Evolutionary conservation across 2,113 vertebrate species (phyloP), one percentile per base, ranked within the genome.

Genomic region (Genyomyrus donnyi): DNA sequence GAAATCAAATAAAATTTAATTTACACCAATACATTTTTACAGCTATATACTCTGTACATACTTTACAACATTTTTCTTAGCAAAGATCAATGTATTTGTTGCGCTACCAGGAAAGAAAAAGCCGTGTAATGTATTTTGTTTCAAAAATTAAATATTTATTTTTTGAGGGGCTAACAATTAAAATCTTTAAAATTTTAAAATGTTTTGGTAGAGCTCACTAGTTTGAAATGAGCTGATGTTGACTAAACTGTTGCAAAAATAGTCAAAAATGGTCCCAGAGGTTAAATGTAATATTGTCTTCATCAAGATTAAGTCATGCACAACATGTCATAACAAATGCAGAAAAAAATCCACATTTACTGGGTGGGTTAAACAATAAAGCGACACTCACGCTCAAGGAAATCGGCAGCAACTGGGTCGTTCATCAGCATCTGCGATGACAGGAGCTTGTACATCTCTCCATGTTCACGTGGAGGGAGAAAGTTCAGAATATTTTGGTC

Each of bases 401-500:
- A 96, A 94, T 96, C 96, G 88, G 95, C 92, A 92, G 95, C 95
- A 95, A 97, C 95, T 70, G 95, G 92, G 90, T 95, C 93, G 42
- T 95, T 95, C 94, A 97, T 94, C 90, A 98, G 96, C 94, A 95
- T 91, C 15, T 94, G 96, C 83, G 98, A 94, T 85, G 95, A 96
- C 91, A 99, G 96, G 88, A 98, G 96, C 93, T 96, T 96, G 93
- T 97, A 97, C 48, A 99, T 96, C 91, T 98, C 96, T 0, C 93
- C 95, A 89, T 98, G 98, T 93, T 99, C 98, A 89, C 95, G 93
- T 91, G 99, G 97, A 87, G 96, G 97, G 90, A 99, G 95, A 93
- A 99, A 96, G 95, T 96, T 98, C 91, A 98, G 95, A 95, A 99
- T 97, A 94, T 96, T 97, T 96, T 97, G 97, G 95, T 98, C 97